Percentiles rank a stretch among this genome's conserved stretches.
phyloP scores from a whole-genome alignment of 1,140 invertebrate genomes.

The Ceratitis capitata region DNA sequence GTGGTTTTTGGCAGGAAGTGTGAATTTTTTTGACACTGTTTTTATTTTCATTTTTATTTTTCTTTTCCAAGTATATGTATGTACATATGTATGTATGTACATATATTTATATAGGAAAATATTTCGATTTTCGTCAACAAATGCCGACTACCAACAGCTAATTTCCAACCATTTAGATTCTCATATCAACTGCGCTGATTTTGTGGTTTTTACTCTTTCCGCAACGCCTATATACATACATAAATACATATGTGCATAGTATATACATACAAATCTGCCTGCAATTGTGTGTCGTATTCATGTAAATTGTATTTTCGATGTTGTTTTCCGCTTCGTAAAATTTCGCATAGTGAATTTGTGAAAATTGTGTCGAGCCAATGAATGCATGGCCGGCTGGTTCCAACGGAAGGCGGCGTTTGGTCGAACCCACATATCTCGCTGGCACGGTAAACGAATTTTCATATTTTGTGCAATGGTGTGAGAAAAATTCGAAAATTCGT shows the following conservation, averaged over 20 bases:
- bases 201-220: constrained; percentile 13
- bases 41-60: not conserved
- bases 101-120: not conserved
- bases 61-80: not conserved
- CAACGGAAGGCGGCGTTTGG: not conserved
- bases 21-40: not conserved
- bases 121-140: not conserved
- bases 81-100: not conserved
- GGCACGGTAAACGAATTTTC: not conserved
- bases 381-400: not conserved
- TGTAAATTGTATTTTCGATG: constrained; percentile 24
- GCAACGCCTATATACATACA: too few relatives aligned
- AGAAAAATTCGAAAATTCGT: not conserved
- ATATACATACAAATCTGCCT: not conserved
- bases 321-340: constrained; percentile 9
- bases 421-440: not conserved
- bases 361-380: not conserved
- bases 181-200: not conserved
- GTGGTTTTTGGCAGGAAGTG: not conserved
- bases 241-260: not conserved
- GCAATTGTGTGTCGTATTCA: not conserved
- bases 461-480: not conserved
- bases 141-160: not conserved
- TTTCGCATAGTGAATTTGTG: constrained; percentile 16
- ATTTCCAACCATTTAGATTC: not conserved